phyloP scores from a whole-genome alignment of 1,140 invertebrate genomes.

The Bombus impatiens region DNA sequence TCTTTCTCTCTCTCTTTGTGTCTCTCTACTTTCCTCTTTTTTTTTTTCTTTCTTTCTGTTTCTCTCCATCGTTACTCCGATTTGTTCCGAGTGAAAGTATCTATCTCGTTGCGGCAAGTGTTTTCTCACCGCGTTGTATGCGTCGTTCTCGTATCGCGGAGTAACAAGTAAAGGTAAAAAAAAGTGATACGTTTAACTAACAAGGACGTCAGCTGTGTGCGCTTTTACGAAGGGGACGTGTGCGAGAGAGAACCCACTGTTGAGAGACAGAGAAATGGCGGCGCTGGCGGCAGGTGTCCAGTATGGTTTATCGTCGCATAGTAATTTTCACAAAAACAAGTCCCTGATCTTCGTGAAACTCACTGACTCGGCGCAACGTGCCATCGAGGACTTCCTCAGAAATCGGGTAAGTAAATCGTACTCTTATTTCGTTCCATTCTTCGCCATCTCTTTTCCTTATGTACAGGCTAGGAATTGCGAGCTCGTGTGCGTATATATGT shows the following conservation, averaged over 20 bases:
- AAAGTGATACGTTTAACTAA: slow-evolving; percentile 63
- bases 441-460: background rate
- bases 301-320: slow-evolving; percentile 96
- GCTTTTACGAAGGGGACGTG: slow-evolving; percentile 66
- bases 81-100: slow-evolving; percentile 39
- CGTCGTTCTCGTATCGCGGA: slow-evolving; percentile 26
- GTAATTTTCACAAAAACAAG: slow-evolving; percentile 92
- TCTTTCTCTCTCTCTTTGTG: slow-evolving; percentile 26
- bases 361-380: slow-evolving; percentile 95
- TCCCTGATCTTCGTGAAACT: slow-evolving; percentile 96
- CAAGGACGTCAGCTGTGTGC: slow-evolving; percentile 75
- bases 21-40: slow-evolving; percentile 10
- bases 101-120: slow-evolving; percentile 36
- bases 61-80: slow-evolving; percentile 25
- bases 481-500: slow-evolving; percentile 11
- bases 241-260: slow-evolving; percentile 74
- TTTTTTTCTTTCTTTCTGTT: slow-evolving; percentile 4
- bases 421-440: background rate
- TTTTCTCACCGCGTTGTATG: slow-evolving; percentile 28
- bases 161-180: slow-evolving; percentile 27
- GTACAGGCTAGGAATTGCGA: slow-evolving; percentile 47
- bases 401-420: slow-evolving; percentile 88
- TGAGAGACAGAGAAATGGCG: slow-evolving; percentile 89
- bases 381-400: slow-evolving; percentile 94
- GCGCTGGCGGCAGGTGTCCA: slow-evolving; percentile 96